Base-by-base conservation (phyloP, 1,140 invertebrate genomes). In the Drosophila athabasca region DNA sequence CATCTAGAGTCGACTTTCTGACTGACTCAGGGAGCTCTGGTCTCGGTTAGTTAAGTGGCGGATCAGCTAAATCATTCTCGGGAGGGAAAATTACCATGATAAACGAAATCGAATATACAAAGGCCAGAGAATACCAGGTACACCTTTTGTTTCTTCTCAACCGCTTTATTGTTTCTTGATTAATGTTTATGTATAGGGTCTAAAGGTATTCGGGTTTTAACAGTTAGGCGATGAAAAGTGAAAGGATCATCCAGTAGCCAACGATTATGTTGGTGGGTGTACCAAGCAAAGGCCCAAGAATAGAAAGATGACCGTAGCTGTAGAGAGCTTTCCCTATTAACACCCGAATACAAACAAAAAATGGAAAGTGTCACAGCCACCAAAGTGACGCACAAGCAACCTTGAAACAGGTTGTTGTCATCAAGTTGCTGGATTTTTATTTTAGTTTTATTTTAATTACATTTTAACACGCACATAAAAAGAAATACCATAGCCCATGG, bases 311-410 rank as follows among this genome's bases (percentile, higher is more conserved):
- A 8, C 9, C 29, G 29, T 52, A 29, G 8, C 15, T 43, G 15
- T 17, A 53, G 58, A 53, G 58, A 62, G 79, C 82, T 85, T 88
- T 87, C 79, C 60, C 78, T 61, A 48, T 55, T 50, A 65, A 39
- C 55, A 58, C 39, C 43, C 45, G 15, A 11, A 9, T 43, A 54
- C 52, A 79, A 39, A 19, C 17, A 5, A 39, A 0, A 39, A 83
- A 83, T 76, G 67, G 83, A 87, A 87, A 87, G 83, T 87, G 83
- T 88, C 79, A 76, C 77, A 77, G 24, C 4, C 74, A 77, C 65
- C 55, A 43, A 54, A 17, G 17, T 24, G 69, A 69, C 45, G 46
- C 64, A 64, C 69, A 57, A 87, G 49, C 76, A 85, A 82, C 83
- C 82, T 88, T 88, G 83, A 83, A 79, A 72, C 54, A 17, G 59